phyloP scores from a whole-genome alignment of 1,140 invertebrate genomes.

The Papilio aristodemus region DNA sequence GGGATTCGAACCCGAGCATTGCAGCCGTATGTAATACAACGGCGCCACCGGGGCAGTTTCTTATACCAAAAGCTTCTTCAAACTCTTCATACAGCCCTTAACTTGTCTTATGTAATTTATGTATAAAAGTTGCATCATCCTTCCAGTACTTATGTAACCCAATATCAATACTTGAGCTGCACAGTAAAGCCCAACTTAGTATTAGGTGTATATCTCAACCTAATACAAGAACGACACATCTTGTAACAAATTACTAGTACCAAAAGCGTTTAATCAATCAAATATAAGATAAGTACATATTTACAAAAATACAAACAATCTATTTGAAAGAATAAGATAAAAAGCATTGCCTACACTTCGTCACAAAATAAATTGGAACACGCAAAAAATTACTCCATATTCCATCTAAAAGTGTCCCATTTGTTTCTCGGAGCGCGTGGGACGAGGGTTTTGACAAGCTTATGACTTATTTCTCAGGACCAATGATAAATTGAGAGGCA shows the following conservation, averaged over 20 bases:
- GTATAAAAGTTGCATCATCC: no score
- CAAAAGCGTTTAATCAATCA: background rate
- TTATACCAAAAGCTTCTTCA: no score
- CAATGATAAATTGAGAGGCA: conserved; percentile 41
- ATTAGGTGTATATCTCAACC: background rate
- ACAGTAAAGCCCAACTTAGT: background rate
- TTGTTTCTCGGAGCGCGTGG: conserved; percentile 44
- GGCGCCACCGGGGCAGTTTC: no score
- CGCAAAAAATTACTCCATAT: conserved; percentile 47
- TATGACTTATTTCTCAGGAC: conserved; percentile 49
- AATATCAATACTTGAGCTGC: background rate
- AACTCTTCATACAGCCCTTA: no score
- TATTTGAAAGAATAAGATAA: conserved; percentile 3
- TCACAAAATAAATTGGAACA: conserved; percentile 44
- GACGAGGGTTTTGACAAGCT: conserved; percentile 45
- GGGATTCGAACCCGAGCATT: no score
- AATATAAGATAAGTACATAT: background rate
- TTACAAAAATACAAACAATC: background rate
- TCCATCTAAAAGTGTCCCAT: conserved; percentile 43
- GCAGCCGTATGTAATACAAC: no score
- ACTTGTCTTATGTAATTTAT: no score
- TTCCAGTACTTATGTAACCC: background rate
- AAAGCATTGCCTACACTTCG: conserved; percentile 41
- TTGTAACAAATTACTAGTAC: no score
- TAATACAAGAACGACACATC: no score